Conservation (phyloP, 1,140 invertebrate genomes). For the Panagrolaimus sp. region DNA sequence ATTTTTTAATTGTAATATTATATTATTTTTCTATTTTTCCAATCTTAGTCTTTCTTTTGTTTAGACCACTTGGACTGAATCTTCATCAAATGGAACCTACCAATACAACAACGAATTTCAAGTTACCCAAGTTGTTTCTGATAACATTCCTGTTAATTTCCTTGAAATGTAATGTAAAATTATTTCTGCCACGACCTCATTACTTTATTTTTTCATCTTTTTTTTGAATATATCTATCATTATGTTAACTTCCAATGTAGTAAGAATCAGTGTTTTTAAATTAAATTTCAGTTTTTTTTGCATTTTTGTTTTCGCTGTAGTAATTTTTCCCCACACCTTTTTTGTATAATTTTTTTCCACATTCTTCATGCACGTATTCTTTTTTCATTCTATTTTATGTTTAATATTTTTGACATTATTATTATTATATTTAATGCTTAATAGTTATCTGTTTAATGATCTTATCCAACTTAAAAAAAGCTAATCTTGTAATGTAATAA, state of each 20-base stretch:
- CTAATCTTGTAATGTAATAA: too few species aligned
- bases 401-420: too few species aligned
- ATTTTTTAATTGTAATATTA: not conserved
- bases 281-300: too few species aligned
- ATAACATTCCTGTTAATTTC: not conserved
- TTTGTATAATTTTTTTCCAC: too few species aligned
- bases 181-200: not conserved
- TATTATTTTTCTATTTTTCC: not conserved
- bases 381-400: too few species aligned
- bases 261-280: not conserved
- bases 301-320: too few species aligned
- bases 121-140: not conserved
- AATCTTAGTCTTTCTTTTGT: conserved; percentile 8
- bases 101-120: not conserved
- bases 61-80: not conserved
- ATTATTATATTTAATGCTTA: too few species aligned
- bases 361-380: too few species aligned
- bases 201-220: not conserved
- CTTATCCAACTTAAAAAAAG: too few species aligned
- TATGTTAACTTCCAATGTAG: not conserved
- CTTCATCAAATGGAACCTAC: not conserved
- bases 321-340: too few species aligned
- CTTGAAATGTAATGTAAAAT: not conserved
- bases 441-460: too few species aligned
- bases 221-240: conserved; percentile 1